Base-by-base conservation (phyloP, 2,888 invertebrate species). In the Smittia aterrima region DNA sequence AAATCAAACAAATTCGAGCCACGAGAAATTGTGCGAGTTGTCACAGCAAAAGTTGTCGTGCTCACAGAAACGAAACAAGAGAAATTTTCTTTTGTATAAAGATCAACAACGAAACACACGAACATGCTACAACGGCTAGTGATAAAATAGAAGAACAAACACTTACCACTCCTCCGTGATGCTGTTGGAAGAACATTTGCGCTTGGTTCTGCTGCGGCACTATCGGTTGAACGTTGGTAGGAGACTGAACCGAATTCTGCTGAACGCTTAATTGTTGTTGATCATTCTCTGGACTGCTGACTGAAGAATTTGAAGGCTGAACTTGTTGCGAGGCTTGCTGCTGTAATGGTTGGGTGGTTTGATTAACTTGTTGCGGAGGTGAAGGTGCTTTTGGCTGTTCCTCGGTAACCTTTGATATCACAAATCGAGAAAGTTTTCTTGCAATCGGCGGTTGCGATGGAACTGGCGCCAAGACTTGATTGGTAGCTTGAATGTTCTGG, bases 361-460 rank as follows among this genome's bases (percentile, higher is more conserved):
- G 47, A 53, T 24, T 25, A 66, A 32, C 13, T 47, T 58, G 58
- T 18, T 58, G 58, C 58, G 16, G 47, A 11, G 11, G 47, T 9
- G 32, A 32, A 32, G 32, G 3, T 32, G 47, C 47, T 47, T 58
- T 16, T 11, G 18, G 53, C 53, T 53, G 67, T 75, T 72, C 72
- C 79, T 89, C 89, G 53, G 89, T 85, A 1, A 92, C 91, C 40
- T 91, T 91, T 80, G 91, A 92, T 78, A 92, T 91, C 81, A 91
- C 85, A 82, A 92, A 92, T 74, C 92, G 84, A 40, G 91, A 91
- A 77, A 92, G 90, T 80, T 91, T 91, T 75, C 91, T 84, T 72
- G 87, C 87, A 78, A 87, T 87, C 7, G 85, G 83, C 6, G 83
- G 22, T n/a, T 40, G 68, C n/a, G 68, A 27, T 32, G 67, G 32